Evolutionary conservation across 92 coral and sea anemone species (phyloP), one percentile per base, ranked within the genome.

Genomic region (Phymanthus crucifer): DNA sequence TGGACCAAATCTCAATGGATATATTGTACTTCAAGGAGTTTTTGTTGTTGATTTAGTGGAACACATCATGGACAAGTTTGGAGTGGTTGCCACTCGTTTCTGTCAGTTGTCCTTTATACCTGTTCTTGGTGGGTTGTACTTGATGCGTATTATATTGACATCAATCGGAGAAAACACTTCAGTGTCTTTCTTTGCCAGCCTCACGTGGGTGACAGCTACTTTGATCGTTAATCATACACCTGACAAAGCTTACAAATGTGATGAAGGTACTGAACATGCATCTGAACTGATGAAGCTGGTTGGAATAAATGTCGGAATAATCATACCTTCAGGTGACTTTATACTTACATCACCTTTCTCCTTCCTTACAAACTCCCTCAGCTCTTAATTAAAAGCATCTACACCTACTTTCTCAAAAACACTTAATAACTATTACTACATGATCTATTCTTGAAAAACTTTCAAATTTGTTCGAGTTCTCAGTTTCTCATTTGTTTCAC

Each of bases 141-240:
- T n/a, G 40, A 56, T 77, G 40, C 29, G 73, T 58, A 77, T 64
- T 77, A 77, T 77, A 77, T 26, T 38, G 81, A 61, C 81, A 77
- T 36, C 64, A 77, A 77, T 77, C 45, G 26, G 73, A 69, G 69
- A 52, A 36, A 27, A 52, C 67, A 52, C 78, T 74, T 64, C 54
- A 24, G 21, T 33, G 37, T 40, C 72, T 77, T 77, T 77, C 81
- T 77, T 77, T 12, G 27, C 38, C 78, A 35, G 50, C 31, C 64
- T 50, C 78, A 74, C 67, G 52, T 77, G 31, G 38, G 29, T 77
- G 81, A 77, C 81, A 38, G 81, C 34, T 33, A 16, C 24, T 37
- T n/a, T 6, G 48, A 37, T 33, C 81, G 27, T 77, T 21, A 77
- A 77, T 77, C 58, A 77, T 77, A 2, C 2, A 34, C 24, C 1